Percentiles rank a stretch among this genome's conserved stretches.
phyloP scores from a whole-genome alignment of 2,888 invertebrate genomes.

The Corythucha ciliata region DNA sequence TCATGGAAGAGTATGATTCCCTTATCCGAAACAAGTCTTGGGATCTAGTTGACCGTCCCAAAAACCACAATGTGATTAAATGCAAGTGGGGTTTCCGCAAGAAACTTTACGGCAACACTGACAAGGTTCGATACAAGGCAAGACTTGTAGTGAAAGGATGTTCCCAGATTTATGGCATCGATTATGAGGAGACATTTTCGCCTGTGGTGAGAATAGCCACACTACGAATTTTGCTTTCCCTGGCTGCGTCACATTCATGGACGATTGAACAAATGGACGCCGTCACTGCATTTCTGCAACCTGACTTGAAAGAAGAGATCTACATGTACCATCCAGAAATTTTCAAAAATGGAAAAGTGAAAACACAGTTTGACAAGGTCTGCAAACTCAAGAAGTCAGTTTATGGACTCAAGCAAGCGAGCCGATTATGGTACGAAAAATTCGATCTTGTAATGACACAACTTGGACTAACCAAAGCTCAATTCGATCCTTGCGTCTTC shows the following conservation, averaged over 20 bases:
- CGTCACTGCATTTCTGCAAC: slow-evolving; percentile 35
- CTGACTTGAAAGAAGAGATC: slow-evolving; percentile 6
- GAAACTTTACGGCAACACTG: slow-evolving; percentile 6
- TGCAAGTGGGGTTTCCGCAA: slow-evolving; percentile 16
- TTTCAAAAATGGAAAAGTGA: slow-evolving; percentile 3
- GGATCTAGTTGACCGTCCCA: slow-evolving; percentile 12
- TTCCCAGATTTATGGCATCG: slow-evolving; percentile 18
- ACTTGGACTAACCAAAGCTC: slow-evolving; percentile 7
- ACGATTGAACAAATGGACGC: slow-evolving; percentile 36
- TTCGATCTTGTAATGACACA: slow-evolving; percentile 10
- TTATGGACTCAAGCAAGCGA: slow-evolving; percentile 30
- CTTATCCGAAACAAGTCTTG: slow-evolving; percentile 15
- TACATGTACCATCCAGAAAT: slow-evolving; percentile 13
- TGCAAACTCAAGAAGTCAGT: slow-evolving; percentile 27
- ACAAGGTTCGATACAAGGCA: slow-evolving; percentile 33
- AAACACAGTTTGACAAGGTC: slow-evolving; percentile 23
- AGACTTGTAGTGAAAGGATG: slow-evolving; percentile 34
- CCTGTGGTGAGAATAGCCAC: slow-evolving; percentile 27
- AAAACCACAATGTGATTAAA: slow-evolving; percentile 13
- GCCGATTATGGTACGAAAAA: slow-evolving; percentile 25
- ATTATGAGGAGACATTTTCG: slow-evolving; percentile 25
- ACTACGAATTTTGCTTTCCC: slow-evolving; percentile 34
- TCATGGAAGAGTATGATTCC: slow-evolving; percentile 10
- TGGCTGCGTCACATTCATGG: slow-evolving; percentile 29
- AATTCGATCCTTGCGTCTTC: slow-evolving; percentile 26